Conservation (phyloP, 2,113 vertebrate genomes). For the Saguinus midas region DNA sequence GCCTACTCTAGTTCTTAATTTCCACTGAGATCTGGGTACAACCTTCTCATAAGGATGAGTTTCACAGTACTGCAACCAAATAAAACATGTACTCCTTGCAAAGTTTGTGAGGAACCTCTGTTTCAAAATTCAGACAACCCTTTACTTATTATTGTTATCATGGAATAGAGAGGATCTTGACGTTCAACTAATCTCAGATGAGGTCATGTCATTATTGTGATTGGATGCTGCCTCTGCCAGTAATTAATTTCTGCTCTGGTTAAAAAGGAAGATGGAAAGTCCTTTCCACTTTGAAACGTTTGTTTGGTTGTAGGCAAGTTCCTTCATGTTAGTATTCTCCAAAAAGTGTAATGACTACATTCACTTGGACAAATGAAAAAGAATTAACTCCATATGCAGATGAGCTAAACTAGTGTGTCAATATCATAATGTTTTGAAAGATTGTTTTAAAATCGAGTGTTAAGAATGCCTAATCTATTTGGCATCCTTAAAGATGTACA, state of each 20-base stretch:
- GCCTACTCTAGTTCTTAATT: neutral
- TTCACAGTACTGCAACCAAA: neutral
- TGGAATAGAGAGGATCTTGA: neutral
- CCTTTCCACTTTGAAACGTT: neutral
- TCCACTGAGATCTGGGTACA: neutral
- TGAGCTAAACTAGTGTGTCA: neutral
- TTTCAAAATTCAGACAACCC: neutral
- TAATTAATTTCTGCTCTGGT: neutral
- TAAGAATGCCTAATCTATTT: neutral
- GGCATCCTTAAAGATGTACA: neutral
- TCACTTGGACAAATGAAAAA: neutral
- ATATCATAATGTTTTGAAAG: neutral
- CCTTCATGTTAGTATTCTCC: neutral
- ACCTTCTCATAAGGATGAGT: neutral
- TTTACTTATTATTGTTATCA: neutral
- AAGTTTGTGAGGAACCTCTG: constrained; percentile 17
- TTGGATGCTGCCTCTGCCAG: neutral
- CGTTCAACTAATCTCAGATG: neutral
- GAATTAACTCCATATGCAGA: neutral
- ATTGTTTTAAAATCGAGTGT: neutral
- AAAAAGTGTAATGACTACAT: neutral
- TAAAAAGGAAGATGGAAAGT: neutral
- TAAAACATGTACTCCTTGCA: neutral
- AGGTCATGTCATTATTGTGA: neutral
- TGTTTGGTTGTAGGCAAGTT: neutral